phyloP scores from a whole-genome alignment of 1,140 invertebrate genomes.

The Micrasema minimum region DNA sequence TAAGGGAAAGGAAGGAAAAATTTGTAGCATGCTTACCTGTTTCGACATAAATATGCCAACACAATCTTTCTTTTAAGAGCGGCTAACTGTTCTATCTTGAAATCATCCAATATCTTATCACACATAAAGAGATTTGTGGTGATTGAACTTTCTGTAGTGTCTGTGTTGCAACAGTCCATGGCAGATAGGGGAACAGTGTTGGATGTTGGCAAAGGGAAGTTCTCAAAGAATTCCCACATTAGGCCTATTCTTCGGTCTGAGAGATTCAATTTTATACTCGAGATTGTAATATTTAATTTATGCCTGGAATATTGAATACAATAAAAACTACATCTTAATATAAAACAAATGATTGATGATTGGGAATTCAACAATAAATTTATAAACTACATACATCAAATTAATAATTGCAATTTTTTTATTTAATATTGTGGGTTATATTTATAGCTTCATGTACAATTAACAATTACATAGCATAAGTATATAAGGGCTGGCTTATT shows the following conservation, averaged over 20 bases:
- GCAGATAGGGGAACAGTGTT: slow-evolving; percentile 63
- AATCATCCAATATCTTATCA: slow-evolving; percentile 60
- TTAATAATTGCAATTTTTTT: too few relatives aligned
- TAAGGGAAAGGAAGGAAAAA: too few relatives aligned
- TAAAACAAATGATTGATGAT: too few relatives aligned
- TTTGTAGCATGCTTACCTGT: slow-evolving; percentile 60
- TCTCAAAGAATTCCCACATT: slow-evolving; percentile 76
- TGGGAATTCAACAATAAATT: too few relatives aligned
- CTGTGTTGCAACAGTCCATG: slow-evolving; percentile 57
- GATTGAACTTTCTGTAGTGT: slow-evolving; percentile 60
- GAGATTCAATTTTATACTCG: slow-evolving; percentile 80
- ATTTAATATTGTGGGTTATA: too few relatives aligned
- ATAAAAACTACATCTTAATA: too few relatives aligned
- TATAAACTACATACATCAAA: too few relatives aligned
- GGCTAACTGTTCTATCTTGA: slow-evolving; percentile 59
- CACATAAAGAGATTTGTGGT: slow-evolving; percentile 55
- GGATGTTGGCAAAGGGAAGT: slow-evolving; percentile 70
- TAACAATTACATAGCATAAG: too few relatives aligned
- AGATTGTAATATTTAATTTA: slow-evolving; percentile 80
- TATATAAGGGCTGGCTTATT: too few relatives aligned
- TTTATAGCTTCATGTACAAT: too few relatives aligned
- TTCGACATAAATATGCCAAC: slow-evolving; percentile 61
- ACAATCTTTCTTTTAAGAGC: slow-evolving; percentile 63
- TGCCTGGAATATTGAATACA: slow-evolving; percentile 72
- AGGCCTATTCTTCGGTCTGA: slow-evolving; percentile 78